Conservation (phyloP, 2,888 invertebrate genomes). For the Pristionchus maxplancki region DNA sequence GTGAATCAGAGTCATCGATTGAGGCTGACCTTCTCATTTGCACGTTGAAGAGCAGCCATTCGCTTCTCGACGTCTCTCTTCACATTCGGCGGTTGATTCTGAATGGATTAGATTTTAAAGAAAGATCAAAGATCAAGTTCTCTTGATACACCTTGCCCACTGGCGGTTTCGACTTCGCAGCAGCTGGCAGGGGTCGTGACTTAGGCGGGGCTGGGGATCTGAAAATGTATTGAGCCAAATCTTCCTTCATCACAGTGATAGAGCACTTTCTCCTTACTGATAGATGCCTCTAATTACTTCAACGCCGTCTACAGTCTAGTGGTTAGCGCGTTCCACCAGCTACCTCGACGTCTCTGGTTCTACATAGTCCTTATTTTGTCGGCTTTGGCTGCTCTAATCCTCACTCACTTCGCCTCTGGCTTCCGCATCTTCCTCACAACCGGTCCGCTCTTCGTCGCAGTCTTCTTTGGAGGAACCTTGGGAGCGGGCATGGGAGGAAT, state of each 20-base stretch:
- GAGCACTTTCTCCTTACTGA: too few relatives aligned
- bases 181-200: not conserved
- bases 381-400: not conserved
- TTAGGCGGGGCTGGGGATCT: slow-evolving; percentile 21
- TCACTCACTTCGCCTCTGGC: not conserved
- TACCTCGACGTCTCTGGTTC: too few relatives aligned
- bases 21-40: slow-evolving; percentile 50
- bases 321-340: too few relatives aligned
- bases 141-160: too few relatives aligned
- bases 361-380: too few relatives aligned
- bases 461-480: not conserved
- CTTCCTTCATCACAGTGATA: not conserved
- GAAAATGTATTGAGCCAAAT: not conserved
- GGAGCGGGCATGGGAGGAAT: slow-evolving; percentile 27
- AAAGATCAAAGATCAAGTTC: too few relatives aligned
- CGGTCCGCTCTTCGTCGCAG: not conserved
- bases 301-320: not conserved
- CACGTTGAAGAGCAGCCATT: not conserved
- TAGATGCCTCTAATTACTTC: too few relatives aligned
- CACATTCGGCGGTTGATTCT: not conserved
- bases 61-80: slow-evolving; percentile 50
- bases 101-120: not conserved
- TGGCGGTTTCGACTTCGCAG: not conserved
- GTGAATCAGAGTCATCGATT: too few relatives aligned
- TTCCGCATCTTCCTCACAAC: slow-evolving; percentile 37